Conservation (phyloP, 2,797 vertebrate genomes). For the Crax fasciolata region DNA sequence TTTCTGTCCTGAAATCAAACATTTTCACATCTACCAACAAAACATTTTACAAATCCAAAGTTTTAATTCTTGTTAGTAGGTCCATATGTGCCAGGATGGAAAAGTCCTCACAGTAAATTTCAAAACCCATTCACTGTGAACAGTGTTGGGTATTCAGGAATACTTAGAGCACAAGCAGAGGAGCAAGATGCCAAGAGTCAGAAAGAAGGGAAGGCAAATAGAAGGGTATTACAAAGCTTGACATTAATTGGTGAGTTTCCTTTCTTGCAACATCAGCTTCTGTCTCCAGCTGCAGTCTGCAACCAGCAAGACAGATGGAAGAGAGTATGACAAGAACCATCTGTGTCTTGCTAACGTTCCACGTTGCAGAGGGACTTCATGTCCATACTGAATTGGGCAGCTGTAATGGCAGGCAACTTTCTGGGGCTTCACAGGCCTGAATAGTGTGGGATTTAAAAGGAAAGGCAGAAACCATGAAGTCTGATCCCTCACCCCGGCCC, state of each 20-base stretch:
- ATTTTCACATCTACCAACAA: background rate
- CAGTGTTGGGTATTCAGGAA: background rate
- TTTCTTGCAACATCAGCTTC: background rate
- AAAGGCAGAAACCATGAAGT: background rate
- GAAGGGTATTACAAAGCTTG: background rate
- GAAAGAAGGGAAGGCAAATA: background rate
- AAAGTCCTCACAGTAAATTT: background rate
- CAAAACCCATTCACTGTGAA: background rate
- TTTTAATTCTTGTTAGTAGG: background rate
- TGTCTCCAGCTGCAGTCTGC: background rate
- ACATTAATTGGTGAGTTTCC: background rate
- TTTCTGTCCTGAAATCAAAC: background rate
- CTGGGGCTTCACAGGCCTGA: background rate
- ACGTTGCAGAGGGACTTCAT: accelerated
- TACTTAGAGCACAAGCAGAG: background rate
- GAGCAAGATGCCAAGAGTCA: background rate
- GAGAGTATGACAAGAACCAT: background rate
- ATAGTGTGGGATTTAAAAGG: background rate
- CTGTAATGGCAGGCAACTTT: background rate
- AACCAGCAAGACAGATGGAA: background rate
- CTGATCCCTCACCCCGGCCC: background rate
- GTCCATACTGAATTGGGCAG: background rate
- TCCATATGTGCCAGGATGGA: background rate
- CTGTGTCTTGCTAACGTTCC: accelerated
- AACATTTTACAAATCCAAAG: background rate